Conservation (phyloP, 2,797 vertebrate genomes). For the Tauraco hartlaubi region DNA sequence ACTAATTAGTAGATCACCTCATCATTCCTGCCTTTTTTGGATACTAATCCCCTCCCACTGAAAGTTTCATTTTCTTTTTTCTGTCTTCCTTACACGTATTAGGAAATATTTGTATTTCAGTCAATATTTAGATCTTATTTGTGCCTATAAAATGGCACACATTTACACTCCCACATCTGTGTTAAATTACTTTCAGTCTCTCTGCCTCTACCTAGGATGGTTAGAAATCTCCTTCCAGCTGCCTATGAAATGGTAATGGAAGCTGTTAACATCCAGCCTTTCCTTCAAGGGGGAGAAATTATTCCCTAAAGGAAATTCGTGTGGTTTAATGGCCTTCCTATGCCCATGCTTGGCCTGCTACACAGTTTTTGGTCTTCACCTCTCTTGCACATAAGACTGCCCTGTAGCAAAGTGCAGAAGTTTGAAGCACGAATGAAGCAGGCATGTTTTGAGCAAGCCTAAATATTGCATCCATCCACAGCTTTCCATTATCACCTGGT, state of each 20-base stretch:
- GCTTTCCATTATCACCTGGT: not conserved
- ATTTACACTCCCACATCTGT: not conserved
- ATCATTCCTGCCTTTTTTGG: not conserved
- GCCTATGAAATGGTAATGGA: not conserved
- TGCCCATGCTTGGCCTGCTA: not conserved
- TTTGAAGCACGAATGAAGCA: not conserved
- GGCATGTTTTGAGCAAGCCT: not conserved
- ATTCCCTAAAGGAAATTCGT: not conserved
- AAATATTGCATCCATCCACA: not conserved
- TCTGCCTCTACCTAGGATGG: not conserved
- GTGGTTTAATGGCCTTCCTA: not conserved
- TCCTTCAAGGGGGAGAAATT: not conserved
- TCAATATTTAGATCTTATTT: not conserved
- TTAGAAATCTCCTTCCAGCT: not conserved
- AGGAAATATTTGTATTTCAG: not conserved
- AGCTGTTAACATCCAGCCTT: not conserved
- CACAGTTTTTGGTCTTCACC: not conserved
- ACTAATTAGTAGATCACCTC: not conserved
- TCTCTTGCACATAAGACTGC: not conserved
- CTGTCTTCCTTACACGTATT: not conserved
- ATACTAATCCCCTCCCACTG: not conserved
- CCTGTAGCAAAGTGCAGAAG: not conserved
- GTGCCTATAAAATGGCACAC: not conserved
- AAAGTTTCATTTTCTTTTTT: not conserved
- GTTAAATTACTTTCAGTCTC: not conserved